Conservation (phyloP, 2,888 invertebrate genomes). For the Notocelia uddmanniana region DNA sequence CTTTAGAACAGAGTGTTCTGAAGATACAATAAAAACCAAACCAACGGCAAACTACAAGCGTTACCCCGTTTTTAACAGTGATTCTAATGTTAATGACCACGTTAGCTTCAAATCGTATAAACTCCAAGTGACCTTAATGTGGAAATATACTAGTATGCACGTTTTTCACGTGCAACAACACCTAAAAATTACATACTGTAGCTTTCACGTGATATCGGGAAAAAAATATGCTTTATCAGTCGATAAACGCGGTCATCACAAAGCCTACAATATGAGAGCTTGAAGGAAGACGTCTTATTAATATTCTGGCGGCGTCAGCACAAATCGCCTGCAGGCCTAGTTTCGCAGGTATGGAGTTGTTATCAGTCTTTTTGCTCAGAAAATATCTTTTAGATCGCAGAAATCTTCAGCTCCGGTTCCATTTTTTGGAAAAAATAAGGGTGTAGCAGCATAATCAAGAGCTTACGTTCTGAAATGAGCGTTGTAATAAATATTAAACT, state of each 20-base stretch:
- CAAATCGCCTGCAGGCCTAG: constrained; percentile 13
- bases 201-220: background rate
- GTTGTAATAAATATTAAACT: no score
- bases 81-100: no score
- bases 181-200: background rate
- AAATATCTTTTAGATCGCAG: constrained; percentile 16
- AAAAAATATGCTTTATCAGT: background rate
- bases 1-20: no score
- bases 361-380: constrained; percentile 18
- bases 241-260: background rate
- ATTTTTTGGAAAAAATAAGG: background rate
- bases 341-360: constrained; percentile 19
- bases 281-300: constrained; percentile 15
- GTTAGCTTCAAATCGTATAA: no score
- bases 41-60: no score
- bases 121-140: background rate
- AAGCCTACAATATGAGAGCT: background rate
- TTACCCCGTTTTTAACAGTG: no score
- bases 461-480: background rate
- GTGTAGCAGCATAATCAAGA: background rate
- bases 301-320: constrained; percentile 26
- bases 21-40: no score
- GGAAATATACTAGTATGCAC: background rate
- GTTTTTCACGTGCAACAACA: background rate
- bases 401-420: background rate